Percentiles rank a stretch among this genome's conserved stretches.
These are phyloP conservation scores for Eurystomus gularis DNA, from an alignment of 2,113 vertebrate species.

Conservation along the genomic window DNA sequence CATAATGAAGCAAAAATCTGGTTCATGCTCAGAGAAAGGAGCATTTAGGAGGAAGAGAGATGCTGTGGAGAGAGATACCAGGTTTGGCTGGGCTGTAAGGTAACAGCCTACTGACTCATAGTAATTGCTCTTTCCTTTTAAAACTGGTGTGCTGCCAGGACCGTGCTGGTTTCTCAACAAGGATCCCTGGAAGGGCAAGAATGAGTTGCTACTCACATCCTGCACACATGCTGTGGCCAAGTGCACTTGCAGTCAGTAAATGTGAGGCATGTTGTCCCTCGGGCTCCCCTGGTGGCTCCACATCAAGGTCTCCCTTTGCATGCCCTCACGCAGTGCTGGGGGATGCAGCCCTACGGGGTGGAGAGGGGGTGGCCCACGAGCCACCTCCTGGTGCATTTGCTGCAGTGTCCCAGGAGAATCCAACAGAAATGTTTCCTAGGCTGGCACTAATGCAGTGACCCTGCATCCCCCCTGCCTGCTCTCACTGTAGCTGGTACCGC, in stretches of 20 bases:
- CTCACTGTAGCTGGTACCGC: accelerated
- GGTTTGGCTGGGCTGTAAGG: neutral
- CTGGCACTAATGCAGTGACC: neutral
- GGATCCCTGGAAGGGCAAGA: neutral
- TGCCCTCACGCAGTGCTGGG: accelerated
- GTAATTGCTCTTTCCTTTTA: neutral
- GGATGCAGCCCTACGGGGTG: accelerated
- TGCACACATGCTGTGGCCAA: accelerated
- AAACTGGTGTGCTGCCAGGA: neutral
- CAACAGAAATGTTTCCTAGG: neutral
- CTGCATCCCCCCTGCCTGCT: accelerated
- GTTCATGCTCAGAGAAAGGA: neutral
- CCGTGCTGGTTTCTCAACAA: neutral
- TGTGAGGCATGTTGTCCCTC: accelerated
- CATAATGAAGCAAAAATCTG: neutral
- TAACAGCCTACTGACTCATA: neutral
- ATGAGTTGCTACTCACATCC: accelerated
- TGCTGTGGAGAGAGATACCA: neutral
- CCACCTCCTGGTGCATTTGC: neutral
- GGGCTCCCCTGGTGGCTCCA: neutral
- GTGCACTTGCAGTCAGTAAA: accelerated
- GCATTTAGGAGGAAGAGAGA: neutral
- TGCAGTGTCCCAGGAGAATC: neutral
- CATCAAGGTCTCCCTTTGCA: neutral
- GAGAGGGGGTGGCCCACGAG: accelerated